Evolutionary conservation across 2,888 invertebrate species (phyloP).

Genomic region (Idaea aversata): DNA sequence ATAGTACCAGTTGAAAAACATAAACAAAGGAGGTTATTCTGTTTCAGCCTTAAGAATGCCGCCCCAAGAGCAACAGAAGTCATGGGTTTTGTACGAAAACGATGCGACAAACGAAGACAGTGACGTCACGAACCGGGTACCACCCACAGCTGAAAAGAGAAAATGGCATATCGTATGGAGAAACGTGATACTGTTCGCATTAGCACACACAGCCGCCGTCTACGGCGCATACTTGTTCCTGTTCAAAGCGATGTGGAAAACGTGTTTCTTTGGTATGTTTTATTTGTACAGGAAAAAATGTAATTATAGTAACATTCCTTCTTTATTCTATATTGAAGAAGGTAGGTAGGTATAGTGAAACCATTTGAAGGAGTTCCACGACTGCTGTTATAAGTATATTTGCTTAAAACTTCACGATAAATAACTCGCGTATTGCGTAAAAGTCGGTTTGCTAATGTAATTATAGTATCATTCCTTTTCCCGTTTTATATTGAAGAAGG

Average conservation of each 20-base stretch:
- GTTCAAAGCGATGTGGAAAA: constrained; percentile 85
- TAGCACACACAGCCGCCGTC: constrained; percentile 85
- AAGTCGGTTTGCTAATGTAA: too few species aligned
- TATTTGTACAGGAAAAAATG: not conserved
- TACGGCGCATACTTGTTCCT: constrained; percentile 87
- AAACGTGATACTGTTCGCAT: constrained; percentile 86
- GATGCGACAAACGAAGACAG: constrained; percentile 54
- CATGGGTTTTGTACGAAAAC: constrained; percentile 67
- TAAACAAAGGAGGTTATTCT: not conserved
- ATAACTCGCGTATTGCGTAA: too few species aligned
- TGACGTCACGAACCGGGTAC: constrained; percentile 38
- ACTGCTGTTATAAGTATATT: too few species aligned
- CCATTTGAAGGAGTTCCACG: too few species aligned
- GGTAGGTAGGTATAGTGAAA: too few species aligned
- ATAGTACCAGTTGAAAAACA: not conserved
- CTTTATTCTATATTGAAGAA: not conserved
- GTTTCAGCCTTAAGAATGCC: constrained; percentile 48
- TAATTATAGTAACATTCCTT: not conserved
- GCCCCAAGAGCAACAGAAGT: constrained; percentile 60
- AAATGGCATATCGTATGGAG: constrained; percentile 87
- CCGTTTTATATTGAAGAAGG: too few species aligned
- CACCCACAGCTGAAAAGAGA: constrained; percentile 77
- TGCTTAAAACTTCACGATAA: too few species aligned
- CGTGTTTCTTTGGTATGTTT: constrained; percentile 84
- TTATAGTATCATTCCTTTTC: too few species aligned